Conservation (phyloP, 2,888 invertebrate genomes). For the Eubasilissa splendida region DNA sequence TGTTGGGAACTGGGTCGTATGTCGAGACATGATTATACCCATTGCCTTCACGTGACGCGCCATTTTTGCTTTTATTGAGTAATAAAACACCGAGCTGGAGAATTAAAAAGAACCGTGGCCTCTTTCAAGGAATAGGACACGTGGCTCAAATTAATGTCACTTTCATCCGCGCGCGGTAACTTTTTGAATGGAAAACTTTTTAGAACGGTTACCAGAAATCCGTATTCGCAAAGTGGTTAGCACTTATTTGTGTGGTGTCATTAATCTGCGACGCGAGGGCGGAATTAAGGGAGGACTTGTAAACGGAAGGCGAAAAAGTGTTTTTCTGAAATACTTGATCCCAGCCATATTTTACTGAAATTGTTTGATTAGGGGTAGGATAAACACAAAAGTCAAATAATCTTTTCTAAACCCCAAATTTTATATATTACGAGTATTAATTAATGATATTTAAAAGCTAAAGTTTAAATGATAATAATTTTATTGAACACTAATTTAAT, state of each 20-base stretch:
- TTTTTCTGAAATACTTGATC: neutral
- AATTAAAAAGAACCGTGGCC: slow-evolving; percentile 1
- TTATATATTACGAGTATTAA: too few relatives aligned
- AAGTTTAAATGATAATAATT: too few relatives aligned
- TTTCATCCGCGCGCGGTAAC: neutral
- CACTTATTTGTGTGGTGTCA: slow-evolving; percentile 1
- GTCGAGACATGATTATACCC: slow-evolving; percentile 13
- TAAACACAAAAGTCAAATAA: too few relatives aligned
- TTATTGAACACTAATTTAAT: too few relatives aligned
- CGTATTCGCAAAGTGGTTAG: slow-evolving; percentile 22
- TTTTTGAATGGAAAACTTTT: slow-evolving; percentile 5
- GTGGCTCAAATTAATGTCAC: neutral
- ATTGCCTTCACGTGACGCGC: slow-evolving; percentile 15
- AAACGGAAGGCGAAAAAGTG: neutral
- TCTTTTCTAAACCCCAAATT: too few relatives aligned
- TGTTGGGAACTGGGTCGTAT: slow-evolving; percentile 6
- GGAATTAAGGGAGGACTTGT: neutral
- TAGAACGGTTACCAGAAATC: neutral
- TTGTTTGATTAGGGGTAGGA: too few relatives aligned
- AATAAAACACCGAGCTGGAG: neutral
- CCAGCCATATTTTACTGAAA: too few relatives aligned
- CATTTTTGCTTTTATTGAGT: slow-evolving; percentile 5
- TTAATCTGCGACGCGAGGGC: neutral
- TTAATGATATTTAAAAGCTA: too few relatives aligned
- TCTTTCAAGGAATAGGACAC: neutral